Evolutionary conservation across 1,140 invertebrate species (phyloP).

Genomic region (Drusus annulatus): DNA sequence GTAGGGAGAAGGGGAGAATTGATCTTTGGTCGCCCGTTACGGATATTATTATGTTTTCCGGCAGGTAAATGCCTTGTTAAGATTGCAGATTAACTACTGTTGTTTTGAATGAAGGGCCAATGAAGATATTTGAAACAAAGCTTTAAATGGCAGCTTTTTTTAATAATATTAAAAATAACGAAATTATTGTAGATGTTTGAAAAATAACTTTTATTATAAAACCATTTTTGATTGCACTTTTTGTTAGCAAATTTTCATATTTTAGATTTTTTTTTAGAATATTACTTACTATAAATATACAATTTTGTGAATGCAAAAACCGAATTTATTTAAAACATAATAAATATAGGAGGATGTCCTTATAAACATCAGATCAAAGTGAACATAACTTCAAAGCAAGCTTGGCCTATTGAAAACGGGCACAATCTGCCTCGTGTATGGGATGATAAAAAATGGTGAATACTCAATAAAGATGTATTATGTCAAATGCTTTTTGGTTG

Average conservation of each 20-base stretch:
- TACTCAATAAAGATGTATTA: constrained; percentile 30
- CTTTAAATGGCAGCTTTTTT: no score
- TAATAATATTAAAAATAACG: no score
- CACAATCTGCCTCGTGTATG: not conserved
- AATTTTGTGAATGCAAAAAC: not conserved
- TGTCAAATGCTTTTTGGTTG: constrained; percentile 21
- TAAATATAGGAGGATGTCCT: not conserved
- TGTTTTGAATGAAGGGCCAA: no score
- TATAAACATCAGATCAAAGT: constrained; percentile 30
- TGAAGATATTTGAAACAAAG: no score
- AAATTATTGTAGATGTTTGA: no score
- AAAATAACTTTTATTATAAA: no score
- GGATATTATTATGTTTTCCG: not conserved
- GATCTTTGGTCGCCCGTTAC: constrained; percentile 26
- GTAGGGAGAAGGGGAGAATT: constrained; percentile 6
- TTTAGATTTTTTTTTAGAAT: no score
- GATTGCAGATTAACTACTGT: not conserved
- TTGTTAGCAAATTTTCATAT: no score
- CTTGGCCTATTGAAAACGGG: not conserved
- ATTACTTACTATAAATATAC: no score
- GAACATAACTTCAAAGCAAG: constrained; percentile 6
- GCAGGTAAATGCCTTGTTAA: constrained; percentile 26
- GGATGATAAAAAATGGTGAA: constrained; percentile 34
- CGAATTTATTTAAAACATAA: not conserved
- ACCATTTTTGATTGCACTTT: no score